These are phyloP conservation scores for Atherinomorus stipes DNA, from an alignment of 2,113 vertebrate genomes.

Conservation along the genomic window DNA sequence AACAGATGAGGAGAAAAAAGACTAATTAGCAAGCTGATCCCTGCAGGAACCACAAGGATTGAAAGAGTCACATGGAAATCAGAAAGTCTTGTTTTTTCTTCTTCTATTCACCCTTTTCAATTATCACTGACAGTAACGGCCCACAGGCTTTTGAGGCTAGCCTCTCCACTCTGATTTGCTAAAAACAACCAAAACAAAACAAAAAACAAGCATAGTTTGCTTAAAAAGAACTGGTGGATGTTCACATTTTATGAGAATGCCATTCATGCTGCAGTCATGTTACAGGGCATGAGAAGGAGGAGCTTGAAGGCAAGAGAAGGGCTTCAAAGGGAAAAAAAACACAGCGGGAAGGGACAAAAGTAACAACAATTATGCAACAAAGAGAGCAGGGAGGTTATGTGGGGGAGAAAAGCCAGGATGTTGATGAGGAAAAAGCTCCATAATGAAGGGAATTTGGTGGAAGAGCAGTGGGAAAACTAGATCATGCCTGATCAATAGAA, in stretches of 20 bases:
- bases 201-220: not conserved
- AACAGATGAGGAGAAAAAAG: slow-evolving; percentile 59
- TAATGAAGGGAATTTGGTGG: too few species aligned
- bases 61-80: slow-evolving; percentile 39
- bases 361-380: slow-evolving; percentile 5
- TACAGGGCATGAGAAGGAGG: not conserved
- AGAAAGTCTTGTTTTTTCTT: not conserved
- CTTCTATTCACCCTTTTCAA: slow-evolving; percentile 40
- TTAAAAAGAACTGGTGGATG: slow-evolving; percentile 20
- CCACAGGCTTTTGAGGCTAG: slow-evolving; percentile 15
- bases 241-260: slow-evolving; percentile 11
- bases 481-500: not conserved
- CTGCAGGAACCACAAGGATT: slow-evolving; percentile 39
- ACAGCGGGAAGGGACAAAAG: slow-evolving; percentile 7
- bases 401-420: not conserved
- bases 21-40: slow-evolving; percentile 66
- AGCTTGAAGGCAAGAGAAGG: slow-evolving; percentile 11
- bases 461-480: not conserved
- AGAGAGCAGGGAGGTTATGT: not conserved
- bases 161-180: slow-evolving; percentile 29
- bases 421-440: not conserved
- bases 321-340: slow-evolving; percentile 50
- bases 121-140: slow-evolving; percentile 35
- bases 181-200: not conserved
- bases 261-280: slow-evolving; percentile 20